A percentile compares a stretch with the other conserved stretches of the same genome.
phyloP scores from a whole-genome alignment of 2,888 invertebrate genomes.

The Baccha elongata region DNA sequence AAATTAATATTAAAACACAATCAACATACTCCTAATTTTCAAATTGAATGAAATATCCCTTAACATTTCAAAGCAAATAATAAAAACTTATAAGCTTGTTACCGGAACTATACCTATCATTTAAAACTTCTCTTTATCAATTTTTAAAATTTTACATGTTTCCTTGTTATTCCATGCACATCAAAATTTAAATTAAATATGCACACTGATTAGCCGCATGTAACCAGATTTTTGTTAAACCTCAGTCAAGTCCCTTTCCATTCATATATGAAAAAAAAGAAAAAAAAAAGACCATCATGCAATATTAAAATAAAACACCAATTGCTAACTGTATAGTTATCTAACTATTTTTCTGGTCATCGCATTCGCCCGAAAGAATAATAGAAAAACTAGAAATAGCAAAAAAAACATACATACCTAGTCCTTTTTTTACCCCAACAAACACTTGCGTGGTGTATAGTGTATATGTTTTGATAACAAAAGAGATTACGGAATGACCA shows the following conservation, averaged over 20 bases:
- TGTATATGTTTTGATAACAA: constrained; percentile 52
- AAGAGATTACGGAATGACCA: constrained; percentile 65
- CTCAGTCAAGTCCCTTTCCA: constrained; percentile 10
- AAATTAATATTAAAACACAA: no score
- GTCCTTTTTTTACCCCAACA: background rate
- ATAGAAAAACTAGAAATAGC: background rate
- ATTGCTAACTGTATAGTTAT: background rate
- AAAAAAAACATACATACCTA: background rate
- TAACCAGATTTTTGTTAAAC: constrained; percentile 10
- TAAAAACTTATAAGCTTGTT: no score
- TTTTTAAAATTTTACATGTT: no score
- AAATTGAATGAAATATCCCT: no score
- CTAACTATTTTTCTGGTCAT: constrained; percentile 19
- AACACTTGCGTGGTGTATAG: no score
- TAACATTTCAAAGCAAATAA: no score
- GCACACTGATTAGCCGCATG: background rate
- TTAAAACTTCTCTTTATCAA: no score
- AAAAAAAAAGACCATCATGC: background rate
- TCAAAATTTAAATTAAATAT: constrained; percentile 11
- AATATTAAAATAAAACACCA: constrained; percentile 3
- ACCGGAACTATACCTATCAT: no score
- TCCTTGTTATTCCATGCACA: no score
- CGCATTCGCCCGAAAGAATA: constrained; percentile 14
- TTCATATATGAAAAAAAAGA: constrained; percentile 6
- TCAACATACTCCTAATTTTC: no score